phyloP scores from a whole-genome alignment of 2,797 vertebrate genomes.

The Phrynocephalus guinanensis region DNA sequence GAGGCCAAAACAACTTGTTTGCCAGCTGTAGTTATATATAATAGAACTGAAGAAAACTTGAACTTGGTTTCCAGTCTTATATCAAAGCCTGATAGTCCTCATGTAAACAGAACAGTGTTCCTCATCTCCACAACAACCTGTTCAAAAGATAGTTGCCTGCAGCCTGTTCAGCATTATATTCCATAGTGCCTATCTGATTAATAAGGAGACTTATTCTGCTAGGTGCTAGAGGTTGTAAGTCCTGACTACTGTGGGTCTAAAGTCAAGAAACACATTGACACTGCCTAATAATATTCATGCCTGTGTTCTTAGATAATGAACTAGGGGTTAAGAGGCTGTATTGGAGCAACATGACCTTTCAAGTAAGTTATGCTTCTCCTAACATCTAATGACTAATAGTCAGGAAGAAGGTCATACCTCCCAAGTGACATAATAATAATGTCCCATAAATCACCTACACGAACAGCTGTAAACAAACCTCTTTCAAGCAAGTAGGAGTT shows the following conservation, averaged over 20 bases:
- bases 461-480: not conserved
- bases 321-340: not conserved
- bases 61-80: too few species aligned
- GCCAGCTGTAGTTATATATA: too few species aligned
- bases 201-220: not conserved
- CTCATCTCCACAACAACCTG: not conserved
- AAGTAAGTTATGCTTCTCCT: not conserved
- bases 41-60: too few species aligned
- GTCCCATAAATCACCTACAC: slow-evolving; percentile 5
- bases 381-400: not conserved
- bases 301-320: not conserved
- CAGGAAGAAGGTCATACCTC: slow-evolving; percentile 24
- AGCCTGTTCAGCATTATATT: slow-evolving; percentile 21
- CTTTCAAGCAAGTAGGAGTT: slow-evolving; percentile 12
- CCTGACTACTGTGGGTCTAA: not conserved
- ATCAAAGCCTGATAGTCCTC: not conserved
- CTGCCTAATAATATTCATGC: not conserved
- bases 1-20: slow-evolving; percentile 17
- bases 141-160: not conserved
- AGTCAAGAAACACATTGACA: not conserved
- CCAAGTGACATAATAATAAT: not conserved
- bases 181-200: not conserved
- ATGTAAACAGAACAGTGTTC: not conserved
- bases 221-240: not conserved
- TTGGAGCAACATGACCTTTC: not conserved